A percentile compares a stretch with the other conserved stretches of the same genome.
phyloP scores from a whole-genome alignment of 1,140 invertebrate genomes.

The Danaus melanippus region DNA sequence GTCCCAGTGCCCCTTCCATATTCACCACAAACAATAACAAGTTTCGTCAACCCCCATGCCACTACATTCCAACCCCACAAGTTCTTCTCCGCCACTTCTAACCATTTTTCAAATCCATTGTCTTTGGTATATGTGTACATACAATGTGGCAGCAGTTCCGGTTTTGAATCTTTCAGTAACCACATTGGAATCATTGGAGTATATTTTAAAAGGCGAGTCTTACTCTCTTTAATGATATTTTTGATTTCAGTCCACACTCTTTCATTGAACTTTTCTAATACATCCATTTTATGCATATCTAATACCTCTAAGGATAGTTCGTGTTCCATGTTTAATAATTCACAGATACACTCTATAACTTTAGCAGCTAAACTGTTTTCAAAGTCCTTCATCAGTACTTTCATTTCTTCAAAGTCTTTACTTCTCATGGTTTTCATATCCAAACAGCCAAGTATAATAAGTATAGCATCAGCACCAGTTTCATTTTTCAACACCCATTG shows the following conservation, averaged over 20 bases:
- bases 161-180: constrained; percentile 34
- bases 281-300: constrained; percentile 17
- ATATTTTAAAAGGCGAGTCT: constrained; percentile 30
- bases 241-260: constrained; percentile 48
- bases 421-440: constrained; percentile 33
- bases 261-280: constrained; percentile 45
- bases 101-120: constrained; percentile 41
- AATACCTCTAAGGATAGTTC: constrained; percentile 24
- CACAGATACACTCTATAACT: constrained; percentile 44
- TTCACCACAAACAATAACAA: constrained; percentile 53
- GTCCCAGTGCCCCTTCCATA: constrained; percentile 46
- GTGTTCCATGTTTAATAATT: constrained; percentile 19
- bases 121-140: constrained; percentile 41
- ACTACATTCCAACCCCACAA: constrained; percentile 57
- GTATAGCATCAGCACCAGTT: constrained; percentile 42
- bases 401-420: too few relatives aligned
- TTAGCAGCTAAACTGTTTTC: constrained; percentile 41
- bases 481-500: constrained; percentile 44
- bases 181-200: constrained; percentile 42
- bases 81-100: constrained; percentile 51
- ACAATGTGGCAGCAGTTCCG: constrained; percentile 34
- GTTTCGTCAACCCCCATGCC: constrained; percentile 39
- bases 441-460: constrained; percentile 50
- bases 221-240: constrained; percentile 40
- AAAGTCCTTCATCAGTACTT: constrained; percentile 17